Percentiles rank a stretch among this genome's conserved stretches.
Conservation (phyloP, 2,888 invertebrate genomes). For the Drosophila rellima region DNA sequence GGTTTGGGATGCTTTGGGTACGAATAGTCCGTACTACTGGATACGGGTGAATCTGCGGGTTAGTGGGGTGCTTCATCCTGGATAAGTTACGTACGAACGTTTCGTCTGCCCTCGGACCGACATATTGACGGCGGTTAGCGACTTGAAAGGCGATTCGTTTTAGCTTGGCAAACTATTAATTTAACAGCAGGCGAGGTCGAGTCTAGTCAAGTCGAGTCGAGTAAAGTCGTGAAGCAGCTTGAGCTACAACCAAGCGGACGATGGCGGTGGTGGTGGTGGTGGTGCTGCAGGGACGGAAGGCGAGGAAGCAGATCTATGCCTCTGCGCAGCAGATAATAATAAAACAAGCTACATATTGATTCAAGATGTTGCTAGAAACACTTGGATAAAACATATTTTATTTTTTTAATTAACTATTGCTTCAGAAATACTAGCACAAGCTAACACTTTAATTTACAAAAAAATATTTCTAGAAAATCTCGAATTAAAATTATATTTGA, state of each 20-base stretch:
- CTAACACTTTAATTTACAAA: not conserved
- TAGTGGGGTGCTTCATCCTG: constrained; percentile 5
- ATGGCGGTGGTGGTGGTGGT: no score
- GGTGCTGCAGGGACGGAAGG: not conserved
- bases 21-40: not conserved
- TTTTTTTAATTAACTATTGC: not conserved
- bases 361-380: not conserved
- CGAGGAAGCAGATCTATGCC: not conserved
- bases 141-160: constrained; percentile 84
- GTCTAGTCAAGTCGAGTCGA: constrained; percentile 6
- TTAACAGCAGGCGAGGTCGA: constrained; percentile 46
- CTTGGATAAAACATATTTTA: not conserved
- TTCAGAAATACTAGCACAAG: not conserved
- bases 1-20: constrained; percentile 14
- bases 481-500: not conserved
- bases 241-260: not conserved
- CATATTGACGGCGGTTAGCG: constrained; percentile 84
- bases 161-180: constrained; percentile 84
- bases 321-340: not conserved
- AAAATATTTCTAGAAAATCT: no score
- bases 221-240: constrained; percentile 6
- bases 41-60: not conserved
- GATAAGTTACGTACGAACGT: constrained; percentile 31
- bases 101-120: constrained; percentile 49
- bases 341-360: not conserved